Evolutionary conservation across 2,888 invertebrate genomes (phyloP).

Genomic region (Orthosia gothica): DNA sequence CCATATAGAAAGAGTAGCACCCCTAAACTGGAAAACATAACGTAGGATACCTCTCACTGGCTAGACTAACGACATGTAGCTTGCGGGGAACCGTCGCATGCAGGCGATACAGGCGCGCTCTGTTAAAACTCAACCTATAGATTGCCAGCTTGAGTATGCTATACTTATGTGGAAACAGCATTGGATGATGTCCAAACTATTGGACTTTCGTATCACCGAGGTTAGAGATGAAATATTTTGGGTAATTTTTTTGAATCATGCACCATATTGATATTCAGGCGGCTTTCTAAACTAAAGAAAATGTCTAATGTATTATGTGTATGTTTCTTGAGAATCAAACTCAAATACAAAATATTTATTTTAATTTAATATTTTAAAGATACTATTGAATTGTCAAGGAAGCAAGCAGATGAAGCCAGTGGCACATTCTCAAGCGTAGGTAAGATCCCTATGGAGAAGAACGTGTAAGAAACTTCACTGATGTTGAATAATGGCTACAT

Average conservation of each 20-base stretch:
- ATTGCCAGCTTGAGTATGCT: background rate
- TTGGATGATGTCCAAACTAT: conserved; percentile 26
- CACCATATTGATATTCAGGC: background rate
- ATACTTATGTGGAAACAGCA: background rate
- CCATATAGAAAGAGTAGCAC: background rate
- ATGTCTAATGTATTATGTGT: too few species aligned
- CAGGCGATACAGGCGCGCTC: conserved; percentile 5
- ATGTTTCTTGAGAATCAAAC: too few species aligned
- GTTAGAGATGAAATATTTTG: background rate
- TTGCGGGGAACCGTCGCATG: conserved; percentile 16
- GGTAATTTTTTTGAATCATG: background rate
- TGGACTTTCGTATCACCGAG: background rate
- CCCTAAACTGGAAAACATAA: background rate
- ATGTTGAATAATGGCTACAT: too few species aligned
- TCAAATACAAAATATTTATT: too few species aligned
- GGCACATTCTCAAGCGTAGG: too few species aligned
- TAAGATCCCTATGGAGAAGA: too few species aligned
- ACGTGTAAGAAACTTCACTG: too few species aligned
- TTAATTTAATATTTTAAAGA: too few species aligned
- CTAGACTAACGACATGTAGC: conserved; percentile 15
- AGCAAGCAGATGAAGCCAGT: too few species aligned
- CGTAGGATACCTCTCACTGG: conserved; percentile 5
- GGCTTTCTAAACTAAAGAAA: too few species aligned
- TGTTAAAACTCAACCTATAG: conserved; percentile 34
- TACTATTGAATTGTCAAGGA: too few species aligned